phyloP scores from a whole-genome alignment of 2,888 invertebrate species.

The Metalampra italica region DNA sequence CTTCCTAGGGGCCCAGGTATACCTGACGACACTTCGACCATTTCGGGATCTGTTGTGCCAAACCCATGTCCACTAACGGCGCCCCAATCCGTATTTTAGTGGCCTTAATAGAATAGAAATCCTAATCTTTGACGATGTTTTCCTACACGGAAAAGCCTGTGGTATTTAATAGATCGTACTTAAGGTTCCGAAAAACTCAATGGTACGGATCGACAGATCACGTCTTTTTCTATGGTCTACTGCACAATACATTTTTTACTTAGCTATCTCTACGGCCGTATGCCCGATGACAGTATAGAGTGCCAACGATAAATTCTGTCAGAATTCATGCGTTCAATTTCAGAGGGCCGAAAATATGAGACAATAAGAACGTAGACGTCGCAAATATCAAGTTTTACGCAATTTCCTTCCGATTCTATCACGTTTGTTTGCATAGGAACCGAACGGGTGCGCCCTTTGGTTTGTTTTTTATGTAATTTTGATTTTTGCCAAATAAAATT shows the following conservation, averaged over 20 bases:
- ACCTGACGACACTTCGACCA: too few relatives aligned
- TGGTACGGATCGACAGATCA: too few relatives aligned
- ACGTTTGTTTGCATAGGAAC: constrained; percentile 9
- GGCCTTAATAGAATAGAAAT: too few relatives aligned
- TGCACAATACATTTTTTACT: not conserved
- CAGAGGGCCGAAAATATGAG: constrained; percentile 42
- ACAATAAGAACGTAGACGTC: constrained; percentile 32
- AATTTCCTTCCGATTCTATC: constrained; percentile 7
- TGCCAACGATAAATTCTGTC: constrained; percentile 41
- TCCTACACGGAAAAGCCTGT: too few relatives aligned
- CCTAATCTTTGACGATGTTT: too few relatives aligned
- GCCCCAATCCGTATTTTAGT: too few relatives aligned
- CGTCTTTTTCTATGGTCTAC: too few relatives aligned
- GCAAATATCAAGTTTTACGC: constrained; percentile 19
- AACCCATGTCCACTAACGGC: too few relatives aligned
- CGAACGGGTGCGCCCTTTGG: not conserved
- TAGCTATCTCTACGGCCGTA: constrained; percentile 4
- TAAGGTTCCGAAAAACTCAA: too few relatives aligned
- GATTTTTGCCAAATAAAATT: not conserved
- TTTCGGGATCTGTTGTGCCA: too few relatives aligned
- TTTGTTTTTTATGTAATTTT: not conserved
- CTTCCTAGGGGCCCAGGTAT: too few relatives aligned
- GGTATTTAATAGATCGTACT: too few relatives aligned
- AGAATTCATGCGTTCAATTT: constrained; percentile 47
- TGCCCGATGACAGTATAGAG: constrained; percentile 20